Base-by-base conservation (phyloP, 2,113 vertebrate species). In the Mustela lutreola region DNA sequence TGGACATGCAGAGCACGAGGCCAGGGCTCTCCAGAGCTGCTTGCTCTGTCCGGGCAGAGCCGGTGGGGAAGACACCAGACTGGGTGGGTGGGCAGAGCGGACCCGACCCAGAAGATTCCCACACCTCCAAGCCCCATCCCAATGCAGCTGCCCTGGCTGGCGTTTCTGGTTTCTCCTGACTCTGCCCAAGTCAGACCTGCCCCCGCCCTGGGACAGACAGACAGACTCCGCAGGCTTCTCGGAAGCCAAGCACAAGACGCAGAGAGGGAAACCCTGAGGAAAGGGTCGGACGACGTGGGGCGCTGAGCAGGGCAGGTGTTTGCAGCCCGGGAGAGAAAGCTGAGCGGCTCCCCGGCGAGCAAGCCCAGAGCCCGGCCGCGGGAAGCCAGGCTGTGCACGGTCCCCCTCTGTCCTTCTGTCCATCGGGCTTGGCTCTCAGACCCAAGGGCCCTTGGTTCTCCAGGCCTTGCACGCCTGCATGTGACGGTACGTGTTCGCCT, bases 71-170 rank as follows among this genome's bases (percentile, higher is more conserved):
- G 10, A 19, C 19, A 42, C 3, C 50, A 71, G 6, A 5, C 50
- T 12, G 26, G 45, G 5, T 31, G 4, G 0, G 33, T 6, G 39
- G 2, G 2, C 53, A 42, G 71, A 6, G 39, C 42, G 21, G 53
- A 22, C 62, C 8, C 0, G 0, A 16, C 12, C 1, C 12, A n/a
- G 50, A 11, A 7, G 70, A 7, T 1, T 0, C 45, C 21, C 0
- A 21, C 53, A 18, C 9, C 4, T 31, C 7, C 0, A 0, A 0
- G 18, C 56, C 56, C 18, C 56, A 58, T 6, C 18, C 56, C 19
- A 42, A 39, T 2, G 0, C 15, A 22, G 81, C 50, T 1, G 0
- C 67, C 48, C 5, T 6, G 4, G 26, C 16, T 11, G 36, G 28
- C 6, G 2, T 15, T 65, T 65, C 63, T 65, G 28, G 28, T 14